Conservation (phyloP, 2,888 invertebrate genomes). For the Leucoma salicis region DNA sequence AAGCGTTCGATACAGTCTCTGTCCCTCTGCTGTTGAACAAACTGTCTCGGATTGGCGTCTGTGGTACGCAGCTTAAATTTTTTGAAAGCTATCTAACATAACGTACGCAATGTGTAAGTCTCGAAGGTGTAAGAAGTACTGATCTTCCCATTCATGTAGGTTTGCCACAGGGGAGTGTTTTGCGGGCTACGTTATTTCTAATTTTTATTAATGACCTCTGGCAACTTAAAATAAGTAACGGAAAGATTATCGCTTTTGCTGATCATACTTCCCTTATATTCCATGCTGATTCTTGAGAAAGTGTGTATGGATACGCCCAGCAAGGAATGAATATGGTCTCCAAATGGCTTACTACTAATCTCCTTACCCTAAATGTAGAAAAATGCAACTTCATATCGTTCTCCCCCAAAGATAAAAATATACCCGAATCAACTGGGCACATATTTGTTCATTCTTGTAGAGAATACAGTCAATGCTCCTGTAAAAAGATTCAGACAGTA, state of each 20-base stretch:
- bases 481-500: no score
- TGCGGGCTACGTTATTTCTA: neutral
- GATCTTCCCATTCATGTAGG: neutral
- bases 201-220: neutral
- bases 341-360: no score
- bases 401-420: no score
- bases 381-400: no score
- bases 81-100: neutral
- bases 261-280: neutral
- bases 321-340: no score
- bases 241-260: neutral
- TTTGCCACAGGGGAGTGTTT: constrained; percentile 18
- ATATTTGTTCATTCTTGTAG: no score
- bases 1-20: neutral
- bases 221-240: neutral
- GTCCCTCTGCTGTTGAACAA: neutral
- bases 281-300: no score
- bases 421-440: no score
- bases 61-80: constrained; percentile 70
- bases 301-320: no score
- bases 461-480: no score
- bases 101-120: neutral
- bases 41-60: constrained; percentile 20
- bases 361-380: no score
- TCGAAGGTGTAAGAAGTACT: neutral